A percentile compares a stretch with the other conserved stretches of the same genome.
Evolutionary conservation across 1,140 invertebrate genomes (phyloP).

Genomic region (Pseudachorutes palmiensis): DNA sequence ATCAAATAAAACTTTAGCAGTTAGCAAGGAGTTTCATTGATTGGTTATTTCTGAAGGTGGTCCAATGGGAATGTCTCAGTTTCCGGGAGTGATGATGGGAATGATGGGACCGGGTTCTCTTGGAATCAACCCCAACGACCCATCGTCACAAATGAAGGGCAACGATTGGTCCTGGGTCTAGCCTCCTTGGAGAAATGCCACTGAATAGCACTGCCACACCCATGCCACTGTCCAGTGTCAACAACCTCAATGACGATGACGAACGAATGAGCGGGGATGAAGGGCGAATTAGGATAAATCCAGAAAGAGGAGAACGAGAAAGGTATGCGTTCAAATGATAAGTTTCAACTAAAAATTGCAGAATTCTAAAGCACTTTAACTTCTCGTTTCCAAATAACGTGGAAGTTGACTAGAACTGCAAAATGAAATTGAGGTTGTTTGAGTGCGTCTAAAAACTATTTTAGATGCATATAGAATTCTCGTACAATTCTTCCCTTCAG

Average conservation of each 20-base stretch:
- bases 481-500: background rate
- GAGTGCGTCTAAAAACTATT: background rate
- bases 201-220: slow-evolving; percentile 9
- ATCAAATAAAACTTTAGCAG: background rate
- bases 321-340: background rate
- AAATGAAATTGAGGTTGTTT: slow-evolving; percentile 14
- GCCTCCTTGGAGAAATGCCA: slow-evolving; percentile 35
- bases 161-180: slow-evolving; percentile 9
- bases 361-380: too few relatives aligned
- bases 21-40: background rate
- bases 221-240: slow-evolving; percentile 10
- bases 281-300: slow-evolving; percentile 10
- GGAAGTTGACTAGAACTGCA: background rate
- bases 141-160: slow-evolving; percentile 17
- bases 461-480: background rate
- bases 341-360: too few relatives aligned
- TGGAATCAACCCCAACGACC: slow-evolving; percentile 13
- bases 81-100: slow-evolving; percentile 24
- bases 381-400: background rate
- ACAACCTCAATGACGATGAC: slow-evolving; percentile 14
- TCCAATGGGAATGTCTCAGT: slow-evolving; percentile 14
- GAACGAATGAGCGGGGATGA: slow-evolving; percentile 18
- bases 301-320: slow-evolving; percentile 18
- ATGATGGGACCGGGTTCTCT: slow-evolving; percentile 10
- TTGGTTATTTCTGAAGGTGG: background rate